Percentiles rank a stretch among this genome's conserved stretches.
Conservation (phyloP, 2,797 vertebrate species). For the Buphagus erythrorhynchus region DNA sequence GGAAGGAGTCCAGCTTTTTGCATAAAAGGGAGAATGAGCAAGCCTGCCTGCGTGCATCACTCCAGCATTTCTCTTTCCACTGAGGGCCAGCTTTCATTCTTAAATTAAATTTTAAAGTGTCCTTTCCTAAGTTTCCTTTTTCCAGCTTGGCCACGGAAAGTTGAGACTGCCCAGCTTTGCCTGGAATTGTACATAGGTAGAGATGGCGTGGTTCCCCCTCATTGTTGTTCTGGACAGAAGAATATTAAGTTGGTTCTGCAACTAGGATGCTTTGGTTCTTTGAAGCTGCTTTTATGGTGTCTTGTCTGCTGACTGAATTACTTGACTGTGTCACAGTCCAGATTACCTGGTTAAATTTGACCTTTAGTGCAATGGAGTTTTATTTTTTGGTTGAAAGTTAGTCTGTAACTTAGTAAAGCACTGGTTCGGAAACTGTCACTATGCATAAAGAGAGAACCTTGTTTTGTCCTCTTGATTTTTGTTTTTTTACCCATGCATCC, state of each 20-base stretch:
- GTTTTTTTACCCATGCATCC: not conserved
- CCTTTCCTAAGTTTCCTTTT: constrained; percentile 67
- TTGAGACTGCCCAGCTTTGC: not conserved
- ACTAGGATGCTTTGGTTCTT: constrained; percentile 44
- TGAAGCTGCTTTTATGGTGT: constrained; percentile 67
- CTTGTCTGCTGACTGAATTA: constrained; percentile 59
- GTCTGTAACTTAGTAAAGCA: constrained; percentile 76
- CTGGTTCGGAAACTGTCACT: constrained; percentile 70
- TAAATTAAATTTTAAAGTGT: constrained; percentile 67
- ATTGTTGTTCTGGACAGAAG: constrained; percentile 52
- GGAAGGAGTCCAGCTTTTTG: not conserved
- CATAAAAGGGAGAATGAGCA: not conserved
- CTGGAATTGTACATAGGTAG: constrained; percentile 48
- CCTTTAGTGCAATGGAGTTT: constrained; percentile 73
- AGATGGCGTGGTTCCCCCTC: not conserved
- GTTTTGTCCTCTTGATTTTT: not conserved
- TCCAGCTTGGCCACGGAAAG: constrained; percentile 46
- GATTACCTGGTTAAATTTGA: constrained; percentile 44
- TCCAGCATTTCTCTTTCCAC: constrained; percentile 27
- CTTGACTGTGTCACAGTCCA: constrained; percentile 42
- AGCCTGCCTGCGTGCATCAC: not conserved
- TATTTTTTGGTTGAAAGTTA: constrained; percentile 37
- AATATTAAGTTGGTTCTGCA: constrained; percentile 23
- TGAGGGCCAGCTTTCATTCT: constrained; percentile 27
- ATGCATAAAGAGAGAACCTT: constrained; percentile 61